These are phyloP conservation scores for Troides aeacus DNA, from an alignment of 2,888 invertebrate species.

Conservation along the genomic window DNA sequence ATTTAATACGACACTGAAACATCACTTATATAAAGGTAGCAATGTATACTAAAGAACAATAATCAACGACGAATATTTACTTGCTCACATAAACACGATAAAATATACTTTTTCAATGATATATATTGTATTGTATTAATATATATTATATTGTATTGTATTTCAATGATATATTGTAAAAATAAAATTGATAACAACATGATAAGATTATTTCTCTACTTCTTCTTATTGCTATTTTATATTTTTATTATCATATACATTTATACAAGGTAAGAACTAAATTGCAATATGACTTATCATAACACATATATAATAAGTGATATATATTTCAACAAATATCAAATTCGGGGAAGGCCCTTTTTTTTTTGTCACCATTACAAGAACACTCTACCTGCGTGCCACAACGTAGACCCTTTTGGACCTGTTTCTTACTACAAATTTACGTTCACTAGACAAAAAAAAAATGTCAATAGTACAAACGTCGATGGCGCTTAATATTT, in stretches of 20 bases:
- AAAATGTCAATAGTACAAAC: constrained; percentile 54
- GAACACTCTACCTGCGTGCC: constrained; percentile 61
- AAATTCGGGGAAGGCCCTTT: constrained; percentile 60
- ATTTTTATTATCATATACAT: not conserved
- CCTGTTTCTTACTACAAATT: constrained; percentile 63
- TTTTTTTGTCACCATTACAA: constrained; percentile 36
- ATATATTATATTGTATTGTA: too few relatives aligned
- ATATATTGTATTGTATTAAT: too few relatives aligned
- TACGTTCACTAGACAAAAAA: constrained; percentile 51
- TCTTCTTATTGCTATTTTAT: not conserved
- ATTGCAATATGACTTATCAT: constrained; percentile 18
- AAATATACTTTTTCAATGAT: too few relatives aligned
- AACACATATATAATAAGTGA: constrained; percentile 3
- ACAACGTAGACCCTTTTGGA: constrained; percentile 41
- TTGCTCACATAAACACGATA: too few relatives aligned
- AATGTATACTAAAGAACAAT: too few relatives aligned
- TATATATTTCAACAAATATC: constrained; percentile 34
- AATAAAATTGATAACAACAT: too few relatives aligned
- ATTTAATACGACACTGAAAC: too few relatives aligned
- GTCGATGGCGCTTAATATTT: constrained; percentile 68
- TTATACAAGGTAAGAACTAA: constrained; percentile 6
- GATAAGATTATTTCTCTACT: not conserved
- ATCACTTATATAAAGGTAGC: too few relatives aligned
- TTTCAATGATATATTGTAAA: too few relatives aligned
- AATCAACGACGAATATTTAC: too few relatives aligned